Evolutionary conservation across 2,888 invertebrate species (phyloP).

Genomic region (Tachina fera): DNA sequence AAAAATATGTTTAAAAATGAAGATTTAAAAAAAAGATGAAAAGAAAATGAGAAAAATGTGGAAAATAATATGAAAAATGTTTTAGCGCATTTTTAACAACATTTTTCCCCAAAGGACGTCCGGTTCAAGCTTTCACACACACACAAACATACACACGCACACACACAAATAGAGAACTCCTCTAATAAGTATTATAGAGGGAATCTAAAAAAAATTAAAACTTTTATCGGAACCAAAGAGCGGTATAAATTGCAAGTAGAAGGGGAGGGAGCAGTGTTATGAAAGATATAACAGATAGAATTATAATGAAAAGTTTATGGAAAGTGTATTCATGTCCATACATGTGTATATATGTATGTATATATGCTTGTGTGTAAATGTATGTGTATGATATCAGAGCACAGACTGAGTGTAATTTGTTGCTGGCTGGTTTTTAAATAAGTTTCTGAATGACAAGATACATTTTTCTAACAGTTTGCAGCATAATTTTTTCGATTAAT

Average conservation of each 20-base stretch:
- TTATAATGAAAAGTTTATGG: constrained; percentile 44
- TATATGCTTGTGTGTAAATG: neutral
- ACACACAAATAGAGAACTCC: neutral
- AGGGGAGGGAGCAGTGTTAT: constrained; percentile 40
- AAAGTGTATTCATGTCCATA: neutral
- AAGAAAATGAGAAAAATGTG: constrained; percentile 22
- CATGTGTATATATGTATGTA: too few relatives aligned
- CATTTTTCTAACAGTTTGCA: constrained; percentile 73
- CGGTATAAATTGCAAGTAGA: constrained; percentile 43
- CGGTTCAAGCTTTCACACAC: constrained; percentile 74
- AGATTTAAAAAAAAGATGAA: constrained; percentile 53
- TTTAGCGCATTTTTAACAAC: constrained; percentile 73
- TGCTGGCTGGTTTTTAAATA: constrained; percentile 12
- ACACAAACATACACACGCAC: constrained; percentile 9
- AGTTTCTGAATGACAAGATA: constrained; percentile 69
- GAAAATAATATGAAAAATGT: constrained; percentile 67
- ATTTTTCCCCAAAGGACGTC: constrained; percentile 81
- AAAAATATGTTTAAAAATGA: constrained; percentile 70
- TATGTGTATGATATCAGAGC: neutral
- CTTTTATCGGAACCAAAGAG: constrained; percentile 76
- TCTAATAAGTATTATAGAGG: constrained; percentile 55
- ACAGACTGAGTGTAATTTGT: neutral
- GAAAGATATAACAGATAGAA: constrained; percentile 32
- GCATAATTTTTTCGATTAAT: constrained; percentile 80
- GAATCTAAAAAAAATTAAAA: constrained; percentile 76